Conservation (phyloP, 2,797 vertebrate species). For the Melanotaenia parkinsoni region DNA sequence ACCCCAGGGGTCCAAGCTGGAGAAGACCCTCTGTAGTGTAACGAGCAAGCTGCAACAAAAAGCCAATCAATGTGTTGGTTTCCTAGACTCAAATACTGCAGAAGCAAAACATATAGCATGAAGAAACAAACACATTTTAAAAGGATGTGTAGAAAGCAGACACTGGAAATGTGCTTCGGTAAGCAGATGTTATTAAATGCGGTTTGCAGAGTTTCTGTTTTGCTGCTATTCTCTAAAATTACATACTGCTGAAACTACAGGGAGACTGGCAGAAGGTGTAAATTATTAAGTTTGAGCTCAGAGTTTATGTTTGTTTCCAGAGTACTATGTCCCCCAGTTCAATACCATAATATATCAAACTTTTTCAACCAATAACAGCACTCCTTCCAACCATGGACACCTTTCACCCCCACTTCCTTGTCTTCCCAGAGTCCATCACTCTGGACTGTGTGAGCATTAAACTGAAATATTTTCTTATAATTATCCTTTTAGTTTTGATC, state of each 20-base stretch:
- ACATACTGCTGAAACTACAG: too few relatives aligned
- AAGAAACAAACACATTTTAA: conserved; percentile 20
- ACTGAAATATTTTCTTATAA: too few relatives aligned
- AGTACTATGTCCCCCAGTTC: not conserved
- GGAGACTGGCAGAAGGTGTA: too few relatives aligned
- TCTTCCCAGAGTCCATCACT: not conserved
- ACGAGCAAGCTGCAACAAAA: conserved; percentile 88
- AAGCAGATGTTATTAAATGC: not conserved
- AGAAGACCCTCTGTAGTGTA: conserved; percentile 93
- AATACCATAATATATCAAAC: not conserved
- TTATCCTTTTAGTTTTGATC: too few relatives aligned
- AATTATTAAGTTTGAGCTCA: not conserved
- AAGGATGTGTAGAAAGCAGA: conserved; percentile 11
- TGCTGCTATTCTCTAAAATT: too few relatives aligned
- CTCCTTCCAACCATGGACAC: not conserved
- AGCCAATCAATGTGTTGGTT: conserved; percentile 29
- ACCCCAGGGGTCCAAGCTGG: conserved; percentile 94
- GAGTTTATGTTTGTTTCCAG: not conserved
- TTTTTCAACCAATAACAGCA: too few relatives aligned
- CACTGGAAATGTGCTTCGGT: conserved; percentile 12
- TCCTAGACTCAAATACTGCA: not conserved
- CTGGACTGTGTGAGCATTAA: not conserved
- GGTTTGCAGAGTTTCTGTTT: too few relatives aligned
- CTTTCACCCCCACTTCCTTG: too few relatives aligned
- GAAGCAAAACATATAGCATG: conserved; percentile 12